Evolutionary conservation across 1,140 invertebrate species (phyloP), one percentile per base, ranked within the genome.

Genomic region (Lepidotrigona ventralis): DNA sequence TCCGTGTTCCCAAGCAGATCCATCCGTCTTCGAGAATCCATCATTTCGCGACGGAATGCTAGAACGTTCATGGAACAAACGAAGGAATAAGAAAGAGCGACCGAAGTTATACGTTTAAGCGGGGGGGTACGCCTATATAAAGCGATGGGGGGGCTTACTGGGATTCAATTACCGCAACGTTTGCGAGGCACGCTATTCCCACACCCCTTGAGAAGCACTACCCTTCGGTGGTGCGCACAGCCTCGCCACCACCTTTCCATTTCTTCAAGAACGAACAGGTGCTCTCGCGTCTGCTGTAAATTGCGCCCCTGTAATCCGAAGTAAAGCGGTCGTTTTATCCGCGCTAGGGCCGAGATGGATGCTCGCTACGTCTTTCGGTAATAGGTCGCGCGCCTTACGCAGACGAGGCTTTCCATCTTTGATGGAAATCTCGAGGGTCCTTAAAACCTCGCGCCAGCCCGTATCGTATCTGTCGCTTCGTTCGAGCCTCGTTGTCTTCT

Each of bases 131-230:
- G 89, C 83, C 84, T 90, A 91, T 91, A 90, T 89, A 90, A 79
- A 84, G 64, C 87, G 86, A 19, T 12, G 39, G 54, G 54, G 73
- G 60, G 88, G 88, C 92, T 92, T 92, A 91, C 91, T 89, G 90
- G 91, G 92, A 94, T 94, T 94, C 93, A 94, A 94, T 94, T 94
- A 94, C 93, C 93, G 91, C 93, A 93, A 94, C 90, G 93, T 93
- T 93, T 94, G 92, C 90, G 89, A 93, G 89, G 91, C 93, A 93
- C 93, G 93, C 93, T 91, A 94, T 93, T 93, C 90, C 87, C 90
- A 90, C 86, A 91, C 89, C 87, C 83, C 39, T 85, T 75, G 84
- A 56, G 81, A 79, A 17, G 75, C 76, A 87, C 85, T 66, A 84
- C 86, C 81, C 85, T 73, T 78, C 78, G 5, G 17, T 54, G 73